phyloP scores from a whole-genome alignment of 2,797 vertebrate genomes.

The Aselliscus stoliczkanus region DNA sequence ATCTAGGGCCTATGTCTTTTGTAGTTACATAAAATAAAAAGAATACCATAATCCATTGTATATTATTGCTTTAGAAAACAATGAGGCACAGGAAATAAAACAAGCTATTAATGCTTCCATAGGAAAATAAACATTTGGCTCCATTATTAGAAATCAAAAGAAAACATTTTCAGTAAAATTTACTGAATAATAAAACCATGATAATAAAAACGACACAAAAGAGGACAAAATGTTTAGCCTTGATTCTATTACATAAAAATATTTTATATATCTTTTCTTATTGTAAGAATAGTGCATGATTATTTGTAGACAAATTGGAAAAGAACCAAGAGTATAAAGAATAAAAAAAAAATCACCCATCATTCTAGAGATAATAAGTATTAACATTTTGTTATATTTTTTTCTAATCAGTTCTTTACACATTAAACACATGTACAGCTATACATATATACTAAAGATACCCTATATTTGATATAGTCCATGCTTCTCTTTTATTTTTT shows the following conservation, averaged over 20 bases:
- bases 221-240: slow-evolving; percentile 9
- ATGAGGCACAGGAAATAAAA: not conserved
- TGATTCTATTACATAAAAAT: slow-evolving; percentile 3
- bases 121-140: slow-evolving; percentile 15
- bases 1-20: not conserved
- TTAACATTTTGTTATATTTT: not conserved
- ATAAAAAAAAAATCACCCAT: not conserved
- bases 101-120: not conserved
- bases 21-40: not conserved
- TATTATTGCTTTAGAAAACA: not conserved
- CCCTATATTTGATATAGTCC: not conserved
- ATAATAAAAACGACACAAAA: not conserved
- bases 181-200: not conserved
- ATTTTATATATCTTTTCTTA: not conserved
- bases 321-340: slow-evolving; percentile 9
- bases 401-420: not conserved
- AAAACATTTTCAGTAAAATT: not conserved
- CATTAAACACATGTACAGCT: not conserved
- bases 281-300: not conserved
- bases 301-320: slow-evolving; percentile 28
- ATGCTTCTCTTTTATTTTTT: not conserved
- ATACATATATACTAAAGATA: not conserved
- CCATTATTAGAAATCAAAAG: not conserved
- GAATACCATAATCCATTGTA: not conserved
- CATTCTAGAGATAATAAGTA: not conserved